Conservation (phyloP, 2,113 vertebrate species). For the Trematocara macrostoma region DNA sequence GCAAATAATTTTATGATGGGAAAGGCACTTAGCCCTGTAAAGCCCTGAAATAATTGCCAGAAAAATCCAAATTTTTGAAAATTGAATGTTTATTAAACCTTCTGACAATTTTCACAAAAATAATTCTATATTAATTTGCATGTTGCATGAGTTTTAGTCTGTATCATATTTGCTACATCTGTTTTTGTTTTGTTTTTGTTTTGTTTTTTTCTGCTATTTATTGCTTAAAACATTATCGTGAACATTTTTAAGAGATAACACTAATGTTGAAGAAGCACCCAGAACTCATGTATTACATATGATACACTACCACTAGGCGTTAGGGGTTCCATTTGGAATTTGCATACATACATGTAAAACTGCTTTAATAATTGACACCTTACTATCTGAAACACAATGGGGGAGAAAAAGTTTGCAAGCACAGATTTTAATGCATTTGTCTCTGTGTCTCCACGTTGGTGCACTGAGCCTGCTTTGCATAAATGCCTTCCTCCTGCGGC, state of each 20-base stretch:
- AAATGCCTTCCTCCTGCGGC: slow-evolving; percentile 26
- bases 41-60: background rate
- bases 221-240: background rate
- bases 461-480: slow-evolving; percentile 32
- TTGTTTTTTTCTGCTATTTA: background rate
- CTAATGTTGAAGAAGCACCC: background rate
- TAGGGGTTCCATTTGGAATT: background rate
- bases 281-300: background rate
- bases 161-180: background rate
- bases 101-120: background rate
- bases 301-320: background rate
- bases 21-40: background rate
- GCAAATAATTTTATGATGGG: background rate
- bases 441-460: background rate
- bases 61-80: background rate
- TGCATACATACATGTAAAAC: background rate
- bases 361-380: slow-evolving; percentile 7
- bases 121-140: background rate
- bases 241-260: background rate
- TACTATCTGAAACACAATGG: slow-evolving; percentile 6
- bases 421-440: background rate
- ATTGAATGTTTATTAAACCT: background rate
- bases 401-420: background rate
- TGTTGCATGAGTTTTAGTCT: background rate
- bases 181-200: background rate